Evolutionary conservation across 1,140 invertebrate species (phyloP), one percentile per base, ranked within the genome.

Genomic region (Danaus melanippus): DNA sequence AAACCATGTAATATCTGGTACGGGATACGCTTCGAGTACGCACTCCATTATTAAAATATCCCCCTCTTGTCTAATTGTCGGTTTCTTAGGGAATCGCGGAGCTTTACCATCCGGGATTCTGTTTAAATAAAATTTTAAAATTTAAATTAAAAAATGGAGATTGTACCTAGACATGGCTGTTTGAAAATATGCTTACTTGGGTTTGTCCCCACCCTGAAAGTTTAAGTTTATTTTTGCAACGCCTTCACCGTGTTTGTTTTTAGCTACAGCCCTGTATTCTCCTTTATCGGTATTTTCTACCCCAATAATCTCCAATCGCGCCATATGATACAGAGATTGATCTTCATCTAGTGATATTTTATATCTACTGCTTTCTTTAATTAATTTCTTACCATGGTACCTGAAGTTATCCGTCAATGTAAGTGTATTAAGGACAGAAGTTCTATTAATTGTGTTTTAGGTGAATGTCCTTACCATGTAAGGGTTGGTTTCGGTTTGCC

Each of bases 21-120:
- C 90, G 12, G 97, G 97, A 87, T 97, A 92, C 44, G 97, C 96
- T 89, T 98, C 97, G 79, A 98, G 87, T 71, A 97, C 88, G 86
- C 97, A 98, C 88, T 98, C 96, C 96, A 98, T 97, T 65, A 98
- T 92, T 64, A 98, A 90, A 50, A 95, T 82, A 81, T 98, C 96
- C 45, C 96, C 97, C 61, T 97, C 94, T 89, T 98, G 97, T 68
- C 95, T 92, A 68, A 99, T 98, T 39, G 96, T 97, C 51, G 97
- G 97, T 85, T 98, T 98, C 90, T 98, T 98, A 45, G 97, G 97
- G 86, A 99, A 99, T 69, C 97, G 90, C 46, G 97, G 97, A 56
- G 96, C 92, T 89, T 98, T 98, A 62, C 96, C 96, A 71, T 96
- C 95, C 32, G 96, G 95, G 88, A 97, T 96, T 92, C 96, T 97